A percentile compares a stretch with the other conserved stretches of the same genome.
These are phyloP conservation scores for Dusona sp. DNA, from an alignment of 2,888 invertebrate genomes.

Conservation along the genomic window DNA sequence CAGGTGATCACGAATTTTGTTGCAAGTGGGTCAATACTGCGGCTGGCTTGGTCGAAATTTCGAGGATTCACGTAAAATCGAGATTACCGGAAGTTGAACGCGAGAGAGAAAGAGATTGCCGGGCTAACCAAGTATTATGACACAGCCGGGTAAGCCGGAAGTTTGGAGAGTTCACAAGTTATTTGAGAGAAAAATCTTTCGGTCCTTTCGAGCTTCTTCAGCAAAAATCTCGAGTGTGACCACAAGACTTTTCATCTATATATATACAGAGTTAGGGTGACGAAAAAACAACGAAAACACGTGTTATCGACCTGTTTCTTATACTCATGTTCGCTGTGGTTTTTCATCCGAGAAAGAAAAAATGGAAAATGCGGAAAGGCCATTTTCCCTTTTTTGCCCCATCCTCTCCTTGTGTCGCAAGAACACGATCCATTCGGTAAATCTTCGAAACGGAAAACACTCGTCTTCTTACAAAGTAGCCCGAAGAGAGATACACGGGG, in stretches of 20 bases:
- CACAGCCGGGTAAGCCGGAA: conserved; percentile 35
- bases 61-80: conserved; percentile 49
- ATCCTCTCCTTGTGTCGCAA: conserved; percentile 19
- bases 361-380: neutral
- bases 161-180: conserved; percentile 16
- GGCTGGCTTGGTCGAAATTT: conserved; percentile 23
- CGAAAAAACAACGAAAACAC: conserved; percentile 40
- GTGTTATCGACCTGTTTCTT: conserved; percentile 31
- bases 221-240: neutral
- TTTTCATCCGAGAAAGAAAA: conserved; percentile 11
- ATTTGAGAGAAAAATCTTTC: neutral
- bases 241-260: neutral
- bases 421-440: conserved; percentile 23
- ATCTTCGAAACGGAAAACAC: conserved; percentile 29
- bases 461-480: conserved; percentile 19
- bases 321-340: conserved; percentile 13
- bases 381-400: neutral
- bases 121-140: neutral
- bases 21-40: conserved; percentile 47
- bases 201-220: neutral
- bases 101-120: neutral
- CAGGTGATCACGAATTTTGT: conserved; percentile 12
- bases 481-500: neutral
- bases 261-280: neutral
- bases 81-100: neutral